A percentile compares a stretch with the other conserved stretches of the same genome.
Conservation (phyloP, 2,888 invertebrate species). For the Mythimna lalbum region DNA sequence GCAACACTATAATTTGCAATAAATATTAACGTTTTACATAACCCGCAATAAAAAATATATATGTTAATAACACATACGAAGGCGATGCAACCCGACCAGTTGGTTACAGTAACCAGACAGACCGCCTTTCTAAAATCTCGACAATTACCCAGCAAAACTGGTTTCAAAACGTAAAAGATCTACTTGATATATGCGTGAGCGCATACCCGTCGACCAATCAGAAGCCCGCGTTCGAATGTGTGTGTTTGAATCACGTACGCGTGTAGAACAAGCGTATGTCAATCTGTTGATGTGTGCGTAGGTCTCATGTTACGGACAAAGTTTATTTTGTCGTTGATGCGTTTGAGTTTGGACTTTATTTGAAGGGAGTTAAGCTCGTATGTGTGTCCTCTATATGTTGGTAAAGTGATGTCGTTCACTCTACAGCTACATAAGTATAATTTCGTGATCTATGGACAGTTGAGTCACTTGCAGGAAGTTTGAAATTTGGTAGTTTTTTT, state of each 20-base stretch:
- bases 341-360: constrained; percentile 69
- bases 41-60: constrained; percentile 65
- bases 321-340: constrained; percentile 32
- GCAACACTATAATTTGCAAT: constrained; percentile 59
- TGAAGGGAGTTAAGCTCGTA: constrained; percentile 5
- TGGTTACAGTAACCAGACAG: constrained; percentile 75
- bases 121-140: constrained; percentile 89
- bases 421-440: constrained; percentile 70
- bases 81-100: constrained; percentile 69
- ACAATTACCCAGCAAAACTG: constrained; percentile 83
- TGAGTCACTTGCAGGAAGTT: constrained; percentile 77
- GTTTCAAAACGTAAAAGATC: constrained; percentile 82
- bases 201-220: constrained; percentile 75
- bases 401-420: constrained; percentile 76
- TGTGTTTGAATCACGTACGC: constrained; percentile 65
- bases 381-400: constrained; percentile 38
- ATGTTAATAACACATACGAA: constrained; percentile 64
- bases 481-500: constrained; percentile 72
- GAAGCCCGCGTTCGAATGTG: constrained; percentile 55
- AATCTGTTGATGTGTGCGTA: constrained; percentile 58
- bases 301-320: constrained; percentile 54
- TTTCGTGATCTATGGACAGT: constrained; percentile 80
- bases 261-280: constrained; percentile 55
- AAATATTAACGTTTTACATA: constrained; percentile 71
- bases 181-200: constrained; percentile 76